Evolutionary conservation across 2,888 invertebrate species (phyloP), one percentile per base, ranked within the genome.

Genomic region (Petrolisthes cinctipes): DNA sequence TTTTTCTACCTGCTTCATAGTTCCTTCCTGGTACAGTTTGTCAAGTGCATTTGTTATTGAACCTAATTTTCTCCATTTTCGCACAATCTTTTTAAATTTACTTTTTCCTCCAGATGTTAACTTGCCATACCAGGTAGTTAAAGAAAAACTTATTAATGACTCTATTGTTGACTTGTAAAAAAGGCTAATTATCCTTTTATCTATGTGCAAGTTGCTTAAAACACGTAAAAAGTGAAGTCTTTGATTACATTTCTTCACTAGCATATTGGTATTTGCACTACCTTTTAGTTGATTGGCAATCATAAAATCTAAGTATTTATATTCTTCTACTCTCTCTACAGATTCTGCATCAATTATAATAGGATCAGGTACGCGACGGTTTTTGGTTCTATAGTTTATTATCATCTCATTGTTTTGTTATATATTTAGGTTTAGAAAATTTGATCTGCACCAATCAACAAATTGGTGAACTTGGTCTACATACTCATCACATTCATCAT

Each of bases 321-420:
- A 66, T 66, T 66, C 66, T 66, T 66, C 17, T 66, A 66, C 66
- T 66, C 66, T 66, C 66, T 66, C 66, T 66, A 66, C 66, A 66
- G 66, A 66, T 66, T 66, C 17, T 66, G 11, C 17, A 66, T 66
- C 66, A 66, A 7, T 71, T 71, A 71, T 71, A 23, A 71, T n/a
- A 17, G 71, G 71, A 71, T 71, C 71, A 71, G n/a, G 71, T 71
- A 71, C 71, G n/a, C 71, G 6, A 71, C 71, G 9, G 9, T 71
- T 71, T n/a, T 71, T 71, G n/a, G 9, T 71, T 71, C 71, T 71
- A 71, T 71, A 14, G 71, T n/a, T 3, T 14, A 71, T 9, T 71
- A n/a, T 7, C n/a, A 17, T n/a, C 23, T 71, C n/a, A 1, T n/a
- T 71, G n/a, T 4, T 9, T n/a, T 17, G 0, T 5, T n/a, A 4